Evolutionary conservation across 2,113 vertebrate species (phyloP).

Genomic region (Eolophus roseicapilla): DNA sequence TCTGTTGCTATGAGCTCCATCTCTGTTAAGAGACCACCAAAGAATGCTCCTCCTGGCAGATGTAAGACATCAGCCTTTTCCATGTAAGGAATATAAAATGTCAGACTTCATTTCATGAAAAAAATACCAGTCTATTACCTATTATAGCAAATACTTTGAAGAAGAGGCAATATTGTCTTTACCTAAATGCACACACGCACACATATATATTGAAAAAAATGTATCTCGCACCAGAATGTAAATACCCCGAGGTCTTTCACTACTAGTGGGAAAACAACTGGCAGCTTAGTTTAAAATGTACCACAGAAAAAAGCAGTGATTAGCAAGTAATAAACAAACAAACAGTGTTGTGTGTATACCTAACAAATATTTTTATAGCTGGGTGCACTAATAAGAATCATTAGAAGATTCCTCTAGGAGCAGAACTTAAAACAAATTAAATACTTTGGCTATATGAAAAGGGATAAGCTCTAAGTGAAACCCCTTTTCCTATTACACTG

Average conservation of each 20-base stretch:
- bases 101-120: not conserved
- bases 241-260: not conserved
- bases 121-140: not conserved
- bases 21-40: not conserved
- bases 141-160: not conserved
- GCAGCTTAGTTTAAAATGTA: not conserved
- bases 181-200: not conserved
- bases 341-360: no score
- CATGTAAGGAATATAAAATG: not conserved
- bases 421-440: not conserved
- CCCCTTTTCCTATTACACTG: not conserved
- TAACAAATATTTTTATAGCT: not conserved
- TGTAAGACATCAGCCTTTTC: not conserved
- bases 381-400: not conserved
- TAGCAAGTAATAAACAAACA: not conserved
- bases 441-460: not conserved
- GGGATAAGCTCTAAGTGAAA: not conserved
- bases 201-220: not conserved
- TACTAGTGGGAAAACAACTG: not conserved
- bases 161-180: not conserved
- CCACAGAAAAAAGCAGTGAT: not conserved
- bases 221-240: not conserved
- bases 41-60: not conserved
- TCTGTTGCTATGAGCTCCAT: not conserved
- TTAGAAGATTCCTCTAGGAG: not conserved